A percentile compares a stretch with the other conserved stretches of the same genome.
Conservation (phyloP, 1,140 invertebrate species). For the Tetramorium parvispinum region DNA sequence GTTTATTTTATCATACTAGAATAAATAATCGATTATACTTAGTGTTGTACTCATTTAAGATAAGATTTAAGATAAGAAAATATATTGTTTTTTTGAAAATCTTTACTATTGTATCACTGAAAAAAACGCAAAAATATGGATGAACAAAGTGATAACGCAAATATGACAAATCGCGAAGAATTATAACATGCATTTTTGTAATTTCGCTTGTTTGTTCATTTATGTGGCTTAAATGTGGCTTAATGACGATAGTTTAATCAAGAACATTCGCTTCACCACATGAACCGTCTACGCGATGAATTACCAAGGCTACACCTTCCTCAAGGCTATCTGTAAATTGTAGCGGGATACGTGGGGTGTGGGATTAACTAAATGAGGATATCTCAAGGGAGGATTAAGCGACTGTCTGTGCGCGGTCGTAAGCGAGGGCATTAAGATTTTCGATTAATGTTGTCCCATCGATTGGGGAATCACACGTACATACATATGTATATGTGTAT, state of each 20-base stretch:
- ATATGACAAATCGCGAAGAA: background rate
- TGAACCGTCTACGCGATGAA: conserved; percentile 48
- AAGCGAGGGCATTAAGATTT: conserved; percentile 74
- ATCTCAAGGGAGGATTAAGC: conserved; percentile 76
- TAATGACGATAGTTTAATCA: conserved; percentile 46
- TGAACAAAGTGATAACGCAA: background rate
- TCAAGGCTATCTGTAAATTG: conserved; percentile 61
- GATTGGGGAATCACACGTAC: conserved; percentile 42
- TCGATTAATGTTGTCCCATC: conserved; percentile 72
- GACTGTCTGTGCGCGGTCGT: conserved; percentile 76
- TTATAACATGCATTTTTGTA: background rate
- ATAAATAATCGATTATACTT: background rate
- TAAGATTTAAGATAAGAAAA: background rate
- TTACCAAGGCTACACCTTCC: conserved; percentile 33
- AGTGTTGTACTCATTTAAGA: background rate
- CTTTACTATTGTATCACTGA: background rate
- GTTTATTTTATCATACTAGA: background rate
- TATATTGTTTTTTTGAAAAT: background rate
- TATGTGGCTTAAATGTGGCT: conserved; percentile 11
- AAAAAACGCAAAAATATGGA: background rate
- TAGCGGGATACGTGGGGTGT: conserved; percentile 26
- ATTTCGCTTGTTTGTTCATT: background rate
- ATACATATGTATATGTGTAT: background rate
- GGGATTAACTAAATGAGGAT: conserved; percentile 76
- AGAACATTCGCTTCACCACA: conserved; percentile 14